Evolutionary conservation across 1,140 invertebrate species (phyloP).

Genomic region (Drosophila athabasca): DNA sequence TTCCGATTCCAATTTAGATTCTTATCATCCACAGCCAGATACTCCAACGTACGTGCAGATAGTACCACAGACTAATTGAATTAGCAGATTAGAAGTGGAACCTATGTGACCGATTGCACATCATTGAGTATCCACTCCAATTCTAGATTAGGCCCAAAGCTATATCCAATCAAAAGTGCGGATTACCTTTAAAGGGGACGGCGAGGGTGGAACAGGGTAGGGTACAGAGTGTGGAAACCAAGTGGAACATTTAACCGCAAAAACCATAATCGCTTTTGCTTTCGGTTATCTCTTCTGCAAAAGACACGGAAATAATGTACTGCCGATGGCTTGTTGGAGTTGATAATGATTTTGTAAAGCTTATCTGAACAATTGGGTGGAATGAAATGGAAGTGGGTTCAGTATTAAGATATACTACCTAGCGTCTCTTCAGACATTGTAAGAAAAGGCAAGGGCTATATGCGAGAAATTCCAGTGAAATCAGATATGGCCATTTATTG

Average conservation of each 20-base stretch:
- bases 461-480: no score
- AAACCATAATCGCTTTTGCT: conserved; percentile 21
- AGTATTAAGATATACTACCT: no score
- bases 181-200: no score
- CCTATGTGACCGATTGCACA: conserved; percentile 41
- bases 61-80: conserved; percentile 40
- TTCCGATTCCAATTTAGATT: conserved; percentile 15
- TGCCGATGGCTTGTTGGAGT: conserved; percentile 22
- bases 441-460: no score
- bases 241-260: conserved; percentile 18
- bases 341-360: conserved; percentile 31
- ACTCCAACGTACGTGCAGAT: conserved; percentile 46
- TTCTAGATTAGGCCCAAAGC: conserved; percentile 12
- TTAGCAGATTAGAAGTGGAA: conserved; percentile 49
- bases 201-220: not conserved
- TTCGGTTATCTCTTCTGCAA: conserved; percentile 26
- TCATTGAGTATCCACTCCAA: conserved; percentile 19
- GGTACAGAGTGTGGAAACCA: not conserved
- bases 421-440: no score
- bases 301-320: conserved; percentile 32
- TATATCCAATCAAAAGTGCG: conserved; percentile 27
- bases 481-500: no score
- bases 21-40: conserved; percentile 44
- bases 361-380: conserved; percentile 30
- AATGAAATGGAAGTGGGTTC: conserved; percentile 4